Conservation (phyloP, 1,140 invertebrate species). For the honey bee (Apis mellifera) region DNA sequence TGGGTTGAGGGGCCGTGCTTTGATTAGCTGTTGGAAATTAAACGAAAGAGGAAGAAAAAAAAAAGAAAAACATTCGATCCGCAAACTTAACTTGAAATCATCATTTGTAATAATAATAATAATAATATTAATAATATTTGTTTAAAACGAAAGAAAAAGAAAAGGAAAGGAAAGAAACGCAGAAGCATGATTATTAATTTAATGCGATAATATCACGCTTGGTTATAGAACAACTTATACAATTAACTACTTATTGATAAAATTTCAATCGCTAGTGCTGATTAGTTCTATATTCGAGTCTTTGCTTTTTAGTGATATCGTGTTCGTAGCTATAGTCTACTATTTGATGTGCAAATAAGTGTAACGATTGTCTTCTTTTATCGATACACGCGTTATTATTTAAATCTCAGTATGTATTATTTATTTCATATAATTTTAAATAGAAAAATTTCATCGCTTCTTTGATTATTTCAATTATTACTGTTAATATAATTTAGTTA, state of each 20-base stretch:
- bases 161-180: neutral
- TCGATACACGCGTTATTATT: neutral
- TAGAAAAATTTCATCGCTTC: neutral
- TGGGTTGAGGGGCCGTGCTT: slow-evolving; percentile 80
- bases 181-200: slow-evolving; percentile 56
- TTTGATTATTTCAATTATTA: neutral
- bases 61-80: slow-evolving; percentile 15
- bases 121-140: too few relatives aligned
- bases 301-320: slow-evolving; percentile 60
- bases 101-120: neutral
- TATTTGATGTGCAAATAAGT: neutral
- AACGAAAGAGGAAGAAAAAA: neutral
- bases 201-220: slow-evolving; percentile 64
- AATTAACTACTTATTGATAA: slow-evolving; percentile 56
- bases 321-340: slow-evolving; percentile 67
- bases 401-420: neutral
- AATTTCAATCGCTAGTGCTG: slow-evolving; percentile 40
- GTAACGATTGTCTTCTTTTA: neutral
- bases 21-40: slow-evolving; percentile 61
- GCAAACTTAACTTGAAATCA: slow-evolving; percentile 30
- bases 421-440: neutral
- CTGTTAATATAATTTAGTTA: neutral
- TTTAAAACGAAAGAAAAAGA: neutral
- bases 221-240: slow-evolving; percentile 33
- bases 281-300: slow-evolving; percentile 37